Conservation (phyloP, 2,888 invertebrate genomes). For the Gymnosoma rotundatum region DNA sequence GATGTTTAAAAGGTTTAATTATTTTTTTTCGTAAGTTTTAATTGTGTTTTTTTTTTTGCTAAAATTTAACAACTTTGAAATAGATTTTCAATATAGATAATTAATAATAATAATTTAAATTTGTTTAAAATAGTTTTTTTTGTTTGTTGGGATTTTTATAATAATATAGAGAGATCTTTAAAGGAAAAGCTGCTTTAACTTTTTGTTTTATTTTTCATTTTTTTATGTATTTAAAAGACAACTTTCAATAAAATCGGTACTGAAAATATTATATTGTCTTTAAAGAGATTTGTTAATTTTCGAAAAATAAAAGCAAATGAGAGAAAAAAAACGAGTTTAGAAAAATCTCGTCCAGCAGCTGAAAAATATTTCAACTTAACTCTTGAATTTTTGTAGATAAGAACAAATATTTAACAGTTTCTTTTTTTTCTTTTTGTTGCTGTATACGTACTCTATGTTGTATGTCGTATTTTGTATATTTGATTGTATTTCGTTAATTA, state of each 20-base stretch:
- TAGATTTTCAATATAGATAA: slow-evolving; percentile 69
- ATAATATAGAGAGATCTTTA: slow-evolving; percentile 52
- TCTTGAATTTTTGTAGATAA: slow-evolving; percentile 65
- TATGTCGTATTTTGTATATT: slow-evolving; percentile 58
- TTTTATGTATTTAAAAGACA: slow-evolving; percentile 30
- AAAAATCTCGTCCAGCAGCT: slow-evolving; percentile 9
- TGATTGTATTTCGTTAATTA: slow-evolving; percentile 67
- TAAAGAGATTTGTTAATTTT: slow-evolving; percentile 14
- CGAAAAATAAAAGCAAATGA: slow-evolving; percentile 1
- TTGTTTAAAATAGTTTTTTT: slow-evolving; percentile 57
- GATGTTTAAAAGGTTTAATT: slow-evolving; percentile 23
- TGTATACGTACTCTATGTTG: slow-evolving; percentile 11
- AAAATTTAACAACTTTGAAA: slow-evolving; percentile 71
- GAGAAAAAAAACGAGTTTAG: slow-evolving; percentile 14
- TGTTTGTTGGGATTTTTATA: slow-evolving; percentile 18
- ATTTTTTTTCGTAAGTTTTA: slow-evolving; percentile 1
- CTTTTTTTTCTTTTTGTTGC: slow-evolving; percentile 8
- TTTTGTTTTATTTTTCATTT: slow-evolving; percentile 10
- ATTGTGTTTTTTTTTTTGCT: slow-evolving; percentile 35
- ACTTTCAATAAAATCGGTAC: slow-evolving; percentile 55
- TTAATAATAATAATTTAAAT: slow-evolving; percentile 67
- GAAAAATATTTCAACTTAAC: slow-evolving; percentile 49
- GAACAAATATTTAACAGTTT: slow-evolving; percentile 59
- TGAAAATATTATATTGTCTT: slow-evolving; percentile 57
- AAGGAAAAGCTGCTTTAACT: slow-evolving; percentile 54